These are phyloP conservation scores for Trilocha varians DNA, from an alignment of 2,888 invertebrate genomes.

Conservation along the genomic window DNA sequence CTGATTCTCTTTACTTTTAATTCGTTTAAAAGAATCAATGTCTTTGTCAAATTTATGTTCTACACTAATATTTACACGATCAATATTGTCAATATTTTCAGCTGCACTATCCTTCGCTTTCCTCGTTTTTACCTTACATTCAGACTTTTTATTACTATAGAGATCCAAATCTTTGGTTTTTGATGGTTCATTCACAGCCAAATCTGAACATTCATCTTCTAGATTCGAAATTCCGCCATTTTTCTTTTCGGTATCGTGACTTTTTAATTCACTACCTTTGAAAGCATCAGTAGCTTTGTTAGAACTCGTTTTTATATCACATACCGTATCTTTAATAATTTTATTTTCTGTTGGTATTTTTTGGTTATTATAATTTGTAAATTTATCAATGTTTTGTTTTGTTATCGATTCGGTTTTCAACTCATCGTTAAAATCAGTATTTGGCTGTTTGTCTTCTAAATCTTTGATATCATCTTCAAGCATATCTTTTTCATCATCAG, in stretches of 20 bases:
- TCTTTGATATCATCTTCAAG: background rate
- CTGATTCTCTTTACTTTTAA: too few relatives aligned
- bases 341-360: background rate
- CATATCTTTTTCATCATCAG: background rate
- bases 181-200: background rate
- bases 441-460: background rate
- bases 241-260: background rate
- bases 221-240: background rate
- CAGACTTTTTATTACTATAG: conserved; percentile 9
- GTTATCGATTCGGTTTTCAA: background rate
- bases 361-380: too few relatives aligned
- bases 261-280: background rate
- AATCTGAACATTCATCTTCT: background rate
- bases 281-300: background rate
- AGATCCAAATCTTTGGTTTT: background rate
- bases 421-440: background rate
- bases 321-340: background rate
- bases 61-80: background rate
- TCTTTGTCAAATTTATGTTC: too few relatives aligned
- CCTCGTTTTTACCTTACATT: too few relatives aligned
- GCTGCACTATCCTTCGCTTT: background rate
- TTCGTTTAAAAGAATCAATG: too few relatives aligned
- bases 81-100: background rate
- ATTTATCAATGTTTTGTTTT: too few relatives aligned
- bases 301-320: background rate